Base-by-base conservation (phyloP, 2,888 invertebrate genomes). In the Thelaira solivaga region DNA sequence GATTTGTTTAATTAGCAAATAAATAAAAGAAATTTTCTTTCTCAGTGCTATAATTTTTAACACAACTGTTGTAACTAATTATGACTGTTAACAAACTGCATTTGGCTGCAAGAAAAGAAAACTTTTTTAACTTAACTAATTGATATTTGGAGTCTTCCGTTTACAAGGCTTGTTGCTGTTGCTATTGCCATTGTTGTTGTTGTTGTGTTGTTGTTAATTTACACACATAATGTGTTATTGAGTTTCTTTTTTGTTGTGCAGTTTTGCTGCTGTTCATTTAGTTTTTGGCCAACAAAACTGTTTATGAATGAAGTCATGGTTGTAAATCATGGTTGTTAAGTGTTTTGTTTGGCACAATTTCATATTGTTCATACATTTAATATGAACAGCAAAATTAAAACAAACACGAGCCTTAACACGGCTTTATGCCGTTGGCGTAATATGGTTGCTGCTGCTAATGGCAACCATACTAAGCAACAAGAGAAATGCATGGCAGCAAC, bases 241-340 rank as follows among this genome's bases (percentile, higher is more conserved):
- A 7, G 26, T 18, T 18, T 68, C 34, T 31, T 53, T 16, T 22
- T 34, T 31, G 13, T 41, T 5, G 2, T 39, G 10, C 1, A n/a
- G n/a, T n/a, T n/a, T n/a, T n/a, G n/a, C n/a, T n/a, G n/a, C n/a
- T n/a, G n/a, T n/a, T n/a, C n/a, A n/a, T n/a, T n/a, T n/a, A n/a
- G n/a, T 55, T 34, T 29, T 31, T 76, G 34, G 59, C 45, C 22
- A 51, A 31, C 29, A 41, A 69, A 76, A 43, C 16, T 29, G 43
- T 71, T n/a, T 65, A 53, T 34, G 36, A 76, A 69, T 69, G 49
- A 61, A 76, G 59, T 65, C 53, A 65, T 71, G 71, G 53, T 51
- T 76, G 43, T 59, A 20, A 61, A 39, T 39, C 11, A 16, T 49
- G 41, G 39, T 71, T 61, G 24, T 22, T 13, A 41, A 51, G 18